A percentile compares a stretch with the other conserved stretches of the same genome.
Conservation (phyloP, 2,797 vertebrate species). For the Xenentodon cancila region DNA sequence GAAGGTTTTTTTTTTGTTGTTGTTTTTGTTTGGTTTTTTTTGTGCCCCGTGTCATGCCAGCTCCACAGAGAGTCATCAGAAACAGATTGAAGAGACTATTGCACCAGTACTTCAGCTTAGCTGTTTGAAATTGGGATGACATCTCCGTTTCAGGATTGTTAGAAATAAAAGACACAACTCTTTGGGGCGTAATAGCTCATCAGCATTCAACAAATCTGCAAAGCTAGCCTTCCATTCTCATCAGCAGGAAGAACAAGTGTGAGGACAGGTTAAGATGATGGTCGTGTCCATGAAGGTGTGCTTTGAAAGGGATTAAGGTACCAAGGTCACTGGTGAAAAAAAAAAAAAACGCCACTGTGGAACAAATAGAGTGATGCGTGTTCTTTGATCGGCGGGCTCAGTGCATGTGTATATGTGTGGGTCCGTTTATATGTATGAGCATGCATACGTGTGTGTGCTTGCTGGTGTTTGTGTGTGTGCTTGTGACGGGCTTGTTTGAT, state of each 20-base stretch:
- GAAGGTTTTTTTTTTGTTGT: neutral
- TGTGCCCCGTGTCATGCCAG: slow-evolving; percentile 55
- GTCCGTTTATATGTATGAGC: slow-evolving; percentile 43
- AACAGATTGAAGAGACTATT: slow-evolving; percentile 50
- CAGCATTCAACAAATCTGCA: slow-evolving; percentile 64
- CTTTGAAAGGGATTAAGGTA: slow-evolving; percentile 61
- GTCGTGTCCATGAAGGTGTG: slow-evolving; percentile 59
- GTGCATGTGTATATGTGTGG: slow-evolving; percentile 12
- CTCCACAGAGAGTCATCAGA: slow-evolving; percentile 60
- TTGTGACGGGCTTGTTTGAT: slow-evolving; percentile 76
- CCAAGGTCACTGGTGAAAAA: slow-evolving; percentile 69
- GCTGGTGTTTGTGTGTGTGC: slow-evolving; percentile 33
- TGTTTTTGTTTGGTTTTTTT: slow-evolving; percentile 7
- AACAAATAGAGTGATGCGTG: slow-evolving; percentile 65
- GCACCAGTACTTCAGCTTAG: slow-evolving; percentile 39
- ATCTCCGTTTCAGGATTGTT: slow-evolving; percentile 54
- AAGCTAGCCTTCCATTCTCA: slow-evolving; percentile 38
- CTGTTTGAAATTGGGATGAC: slow-evolving; percentile 43
- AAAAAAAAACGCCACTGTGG: slow-evolving; percentile 44
- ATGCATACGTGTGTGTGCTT: slow-evolving; percentile 2
- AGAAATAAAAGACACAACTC: slow-evolving; percentile 59
- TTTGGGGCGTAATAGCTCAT: slow-evolving; percentile 63
- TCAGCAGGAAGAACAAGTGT: slow-evolving; percentile 47
- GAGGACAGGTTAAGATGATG: slow-evolving; percentile 56
- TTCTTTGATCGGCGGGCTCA: slow-evolving; percentile 61